Evolutionary conservation across 2,113 vertebrate genomes (phyloP).

Genomic region (Gila orcuttii): DNA sequence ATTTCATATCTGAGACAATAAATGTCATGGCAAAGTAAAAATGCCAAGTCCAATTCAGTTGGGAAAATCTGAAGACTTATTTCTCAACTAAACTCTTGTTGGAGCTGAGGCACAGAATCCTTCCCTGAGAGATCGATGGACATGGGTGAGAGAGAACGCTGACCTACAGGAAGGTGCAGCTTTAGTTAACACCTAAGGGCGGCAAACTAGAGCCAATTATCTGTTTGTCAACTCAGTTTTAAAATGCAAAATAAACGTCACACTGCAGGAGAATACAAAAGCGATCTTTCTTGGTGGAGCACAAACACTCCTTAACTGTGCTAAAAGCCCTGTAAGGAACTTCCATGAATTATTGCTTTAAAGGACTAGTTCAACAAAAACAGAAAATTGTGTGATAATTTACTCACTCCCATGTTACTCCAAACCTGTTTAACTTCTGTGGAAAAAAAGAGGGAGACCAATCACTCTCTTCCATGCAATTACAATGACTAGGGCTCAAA

Average conservation of each 20-base stretch:
- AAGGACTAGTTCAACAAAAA: slow-evolving; percentile 12
- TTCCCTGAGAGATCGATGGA: slow-evolving; percentile 7
- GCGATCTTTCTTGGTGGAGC: not conserved
- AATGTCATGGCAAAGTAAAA: slow-evolving; percentile 7
- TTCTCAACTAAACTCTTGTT: slow-evolving; percentile 25
- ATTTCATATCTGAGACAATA: not conserved
- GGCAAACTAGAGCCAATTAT: not conserved
- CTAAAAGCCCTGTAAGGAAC: not conserved
- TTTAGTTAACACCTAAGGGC: not conserved
- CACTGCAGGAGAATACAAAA: not conserved
- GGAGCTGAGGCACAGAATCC: not conserved
- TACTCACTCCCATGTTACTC: not conserved
- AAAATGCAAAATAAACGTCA: not conserved
- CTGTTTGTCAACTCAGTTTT: not conserved
- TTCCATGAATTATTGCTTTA: slow-evolving; percentile 1
- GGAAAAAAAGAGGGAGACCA: not conserved
- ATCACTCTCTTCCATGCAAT: not conserved
- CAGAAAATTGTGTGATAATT: not conserved
- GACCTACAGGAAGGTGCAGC: slow-evolving; percentile 8
- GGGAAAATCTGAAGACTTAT: not conserved
- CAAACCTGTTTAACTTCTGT: not conserved
- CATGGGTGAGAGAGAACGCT: slow-evolving; percentile 3
- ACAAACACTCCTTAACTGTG: not conserved
- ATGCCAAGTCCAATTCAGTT: not conserved
- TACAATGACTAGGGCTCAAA: slow-evolving; percentile 4